phyloP scores from a whole-genome alignment of 2,888 invertebrate genomes.

The Smittia sp. region DNA sequence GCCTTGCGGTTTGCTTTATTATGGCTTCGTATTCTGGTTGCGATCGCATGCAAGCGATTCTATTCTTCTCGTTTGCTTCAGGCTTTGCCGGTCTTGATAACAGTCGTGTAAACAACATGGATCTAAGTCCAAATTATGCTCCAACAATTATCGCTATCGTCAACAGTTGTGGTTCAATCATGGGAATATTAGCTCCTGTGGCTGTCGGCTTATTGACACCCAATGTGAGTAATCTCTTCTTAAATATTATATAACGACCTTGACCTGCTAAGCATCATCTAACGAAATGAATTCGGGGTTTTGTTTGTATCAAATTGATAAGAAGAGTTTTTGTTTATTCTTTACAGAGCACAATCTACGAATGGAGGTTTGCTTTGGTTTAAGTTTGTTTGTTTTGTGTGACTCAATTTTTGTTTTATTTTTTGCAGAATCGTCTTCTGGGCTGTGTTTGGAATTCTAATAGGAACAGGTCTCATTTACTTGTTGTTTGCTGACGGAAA shows the following conservation, averaged over 20 bases:
- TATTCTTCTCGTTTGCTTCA: conserved; percentile 36
- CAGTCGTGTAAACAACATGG: conserved; percentile 51
- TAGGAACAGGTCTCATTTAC: conserved; percentile 31
- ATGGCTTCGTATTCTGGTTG: conserved; percentile 62
- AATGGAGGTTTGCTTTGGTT: conserved; percentile 30
- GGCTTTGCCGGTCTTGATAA: conserved; percentile 38
- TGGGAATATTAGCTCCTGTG: conserved; percentile 65
- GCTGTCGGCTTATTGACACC: conserved; percentile 63
- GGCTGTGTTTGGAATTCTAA: conserved; percentile 27
- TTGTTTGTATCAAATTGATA: conserved; percentile 5
- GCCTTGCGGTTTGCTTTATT: conserved; percentile 60
- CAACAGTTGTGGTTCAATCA: conserved; percentile 66
- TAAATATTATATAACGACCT: conserved; percentile 7
- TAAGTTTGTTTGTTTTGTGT: neutral
- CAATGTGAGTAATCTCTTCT: conserved; percentile 55
- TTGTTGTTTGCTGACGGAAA: conserved; percentile 36
- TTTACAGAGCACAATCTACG: conserved; percentile 31
- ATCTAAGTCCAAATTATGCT: conserved; percentile 64
- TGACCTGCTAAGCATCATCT: conserved; percentile 4
- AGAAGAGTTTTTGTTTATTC: conserved; percentile 6
- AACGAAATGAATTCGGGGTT: neutral
- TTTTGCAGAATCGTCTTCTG: conserved; percentile 33
- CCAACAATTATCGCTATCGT: conserved; percentile 66
- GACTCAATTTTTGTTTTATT: neutral
- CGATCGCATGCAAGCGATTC: conserved; percentile 53